These are phyloP conservation scores for Trachelus troglodyta DNA, from an alignment of 2,888 invertebrate species.

Conservation along the genomic window DNA sequence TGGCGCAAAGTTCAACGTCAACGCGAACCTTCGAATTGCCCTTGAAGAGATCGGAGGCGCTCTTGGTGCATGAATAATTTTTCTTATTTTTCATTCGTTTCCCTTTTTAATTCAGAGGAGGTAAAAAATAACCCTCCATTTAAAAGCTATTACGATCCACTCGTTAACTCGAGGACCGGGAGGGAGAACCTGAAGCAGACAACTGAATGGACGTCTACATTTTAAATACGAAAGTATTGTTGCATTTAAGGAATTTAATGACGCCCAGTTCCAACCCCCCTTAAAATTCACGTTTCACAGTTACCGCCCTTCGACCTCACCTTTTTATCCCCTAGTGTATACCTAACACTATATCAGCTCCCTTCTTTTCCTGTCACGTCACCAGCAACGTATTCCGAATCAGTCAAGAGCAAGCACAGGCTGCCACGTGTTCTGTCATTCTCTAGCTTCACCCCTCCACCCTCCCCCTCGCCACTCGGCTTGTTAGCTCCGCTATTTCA, in stretches of 20 bases:
- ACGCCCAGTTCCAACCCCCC: not conserved
- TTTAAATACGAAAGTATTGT: not conserved
- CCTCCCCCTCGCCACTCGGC: not conserved
- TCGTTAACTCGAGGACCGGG: not conserved
- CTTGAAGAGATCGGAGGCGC: not conserved
- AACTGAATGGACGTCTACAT: not conserved
- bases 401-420: not conserved
- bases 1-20: not conserved
- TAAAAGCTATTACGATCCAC: not conserved
- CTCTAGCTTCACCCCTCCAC: not conserved
- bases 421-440: conserved; percentile 2
- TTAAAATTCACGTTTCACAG: not conserved
- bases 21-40: not conserved
- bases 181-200: not conserved
- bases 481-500: not conserved
- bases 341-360: not conserved
- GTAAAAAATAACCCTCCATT: not conserved
- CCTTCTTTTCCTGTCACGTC: conserved; percentile 2
- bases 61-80: not conserved
- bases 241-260: not conserved
- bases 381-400: conserved; percentile 2
- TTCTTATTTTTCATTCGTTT: not conserved
- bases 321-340: not conserved
- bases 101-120: not conserved
- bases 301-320: not conserved